These are phyloP conservation scores for Sebastes iracundus DNA, from an alignment of 2,797 vertebrate genomes.

Conservation along the genomic window DNA sequence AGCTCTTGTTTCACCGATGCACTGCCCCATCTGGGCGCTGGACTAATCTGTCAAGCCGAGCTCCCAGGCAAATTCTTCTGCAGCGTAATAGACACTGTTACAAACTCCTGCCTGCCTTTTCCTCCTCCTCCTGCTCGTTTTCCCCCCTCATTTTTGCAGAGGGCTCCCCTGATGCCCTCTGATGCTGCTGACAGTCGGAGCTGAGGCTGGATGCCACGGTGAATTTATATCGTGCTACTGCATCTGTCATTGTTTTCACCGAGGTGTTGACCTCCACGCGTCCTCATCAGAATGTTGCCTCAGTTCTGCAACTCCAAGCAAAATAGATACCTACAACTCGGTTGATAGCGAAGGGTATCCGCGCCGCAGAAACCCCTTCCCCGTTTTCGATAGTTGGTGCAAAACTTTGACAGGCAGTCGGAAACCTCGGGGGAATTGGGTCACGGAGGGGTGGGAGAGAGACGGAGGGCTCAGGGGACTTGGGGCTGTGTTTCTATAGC, in stretches of 20 bases:
- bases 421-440: slow-evolving; percentile 76
- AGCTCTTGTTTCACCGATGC: slow-evolving; percentile 86
- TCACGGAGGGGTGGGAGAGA: slow-evolving; percentile 68
- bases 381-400: slow-evolving; percentile 61
- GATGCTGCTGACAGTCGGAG: slow-evolving; percentile 72
- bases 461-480: slow-evolving; percentile 62
- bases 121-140: slow-evolving; percentile 45
- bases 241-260: slow-evolving; percentile 71
- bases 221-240: slow-evolving; percentile 69
- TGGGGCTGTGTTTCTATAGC: slow-evolving; percentile 52
- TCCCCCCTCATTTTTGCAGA: slow-evolving; percentile 62
- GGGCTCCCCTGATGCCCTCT: slow-evolving; percentile 74
- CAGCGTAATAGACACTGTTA: slow-evolving; percentile 81
- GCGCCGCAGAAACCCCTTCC: slow-evolving; percentile 54
- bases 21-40: slow-evolving; percentile 81
- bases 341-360: slow-evolving; percentile 67
- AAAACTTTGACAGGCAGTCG: slow-evolving; percentile 80
- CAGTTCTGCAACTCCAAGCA: slow-evolving; percentile 75
- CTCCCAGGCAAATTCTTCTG: slow-evolving; percentile 88
- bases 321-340: slow-evolving; percentile 74
- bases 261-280: slow-evolving; percentile 68
- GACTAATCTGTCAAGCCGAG: slow-evolving; percentile 87
- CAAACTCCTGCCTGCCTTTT: slow-evolving; percentile 68
- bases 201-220: slow-evolving; percentile 62
- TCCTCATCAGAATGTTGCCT: slow-evolving; percentile 74